Conservation (phyloP, 1,140 invertebrate genomes). For the Heliconius nattereri region DNA sequence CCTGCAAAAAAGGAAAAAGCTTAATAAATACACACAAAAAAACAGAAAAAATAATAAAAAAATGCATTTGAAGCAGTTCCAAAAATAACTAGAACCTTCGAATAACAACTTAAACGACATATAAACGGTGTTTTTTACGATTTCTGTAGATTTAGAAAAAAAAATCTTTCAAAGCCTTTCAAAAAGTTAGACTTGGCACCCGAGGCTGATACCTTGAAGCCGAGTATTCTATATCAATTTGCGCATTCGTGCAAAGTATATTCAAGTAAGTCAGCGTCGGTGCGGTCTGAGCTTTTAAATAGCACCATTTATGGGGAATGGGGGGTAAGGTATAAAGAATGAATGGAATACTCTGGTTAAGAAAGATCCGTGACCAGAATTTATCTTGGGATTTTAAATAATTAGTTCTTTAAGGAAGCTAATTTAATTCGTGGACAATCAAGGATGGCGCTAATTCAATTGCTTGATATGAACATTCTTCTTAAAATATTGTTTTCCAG, state of each 20-base stretch:
- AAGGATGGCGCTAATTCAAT: conserved; percentile 24
- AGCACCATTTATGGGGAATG: conserved; percentile 65
- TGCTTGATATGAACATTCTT: conserved; percentile 9
- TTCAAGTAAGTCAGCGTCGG: conserved; percentile 65
- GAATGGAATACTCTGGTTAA: conserved; percentile 56
- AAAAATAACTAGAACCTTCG: no score
- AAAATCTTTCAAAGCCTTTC: conserved; percentile 32
- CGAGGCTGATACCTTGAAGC: conserved; percentile 60
- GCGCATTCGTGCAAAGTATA: conserved; percentile 75
- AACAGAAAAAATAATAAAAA: no score
- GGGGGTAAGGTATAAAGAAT: conserved; percentile 59
- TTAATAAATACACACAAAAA: background rate
- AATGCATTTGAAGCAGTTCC: background rate
- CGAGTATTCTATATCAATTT: conserved; percentile 78
- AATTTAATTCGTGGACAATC: conserved; percentile 29
- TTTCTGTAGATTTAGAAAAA: conserved; percentile 8
- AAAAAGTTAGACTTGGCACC: conserved; percentile 45
- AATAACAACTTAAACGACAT: background rate
- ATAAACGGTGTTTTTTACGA: conserved; percentile 6
- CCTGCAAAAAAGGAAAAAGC: background rate
- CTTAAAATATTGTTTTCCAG: background rate
- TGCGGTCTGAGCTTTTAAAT: conserved; percentile 71
- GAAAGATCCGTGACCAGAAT: conserved; percentile 60
- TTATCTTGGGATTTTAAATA: conserved; percentile 41
- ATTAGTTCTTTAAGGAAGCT: conserved; percentile 31